Evolutionary conservation across 2,113 vertebrate species (phyloP).

Genomic region (Falco punctatus): DNA sequence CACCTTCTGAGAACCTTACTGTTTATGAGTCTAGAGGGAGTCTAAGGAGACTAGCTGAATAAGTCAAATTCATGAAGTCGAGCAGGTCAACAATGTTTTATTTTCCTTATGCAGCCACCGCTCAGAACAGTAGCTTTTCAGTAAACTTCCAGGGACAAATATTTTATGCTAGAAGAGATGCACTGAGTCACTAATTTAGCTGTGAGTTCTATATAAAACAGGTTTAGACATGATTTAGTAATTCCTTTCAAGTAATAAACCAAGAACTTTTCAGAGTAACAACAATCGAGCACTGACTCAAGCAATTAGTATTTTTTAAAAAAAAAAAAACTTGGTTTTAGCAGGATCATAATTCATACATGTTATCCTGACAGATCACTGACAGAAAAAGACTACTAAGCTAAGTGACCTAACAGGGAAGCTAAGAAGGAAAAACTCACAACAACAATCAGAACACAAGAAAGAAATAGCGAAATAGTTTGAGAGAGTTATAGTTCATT

Average conservation of each 20-base stretch:
- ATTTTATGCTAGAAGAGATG: background rate
- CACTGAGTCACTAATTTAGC: background rate
- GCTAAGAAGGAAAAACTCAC: background rate
- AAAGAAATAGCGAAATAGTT: background rate
- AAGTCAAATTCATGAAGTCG: background rate
- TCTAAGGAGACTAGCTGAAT: background rate
- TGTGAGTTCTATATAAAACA: background rate
- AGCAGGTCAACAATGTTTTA: background rate
- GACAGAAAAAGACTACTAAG: background rate
- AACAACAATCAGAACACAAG: background rate
- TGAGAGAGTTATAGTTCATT: background rate
- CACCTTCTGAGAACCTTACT: background rate
- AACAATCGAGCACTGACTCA: background rate
- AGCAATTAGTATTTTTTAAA: background rate
- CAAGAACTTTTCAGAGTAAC: background rate
- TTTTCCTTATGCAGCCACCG: background rate
- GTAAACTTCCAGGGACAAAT: background rate
- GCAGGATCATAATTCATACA: background rate
- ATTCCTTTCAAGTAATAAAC: background rate
- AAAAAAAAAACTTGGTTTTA: background rate
- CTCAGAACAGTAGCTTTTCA: background rate
- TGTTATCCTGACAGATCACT: background rate
- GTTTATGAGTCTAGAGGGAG: background rate
- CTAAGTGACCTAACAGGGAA: background rate
- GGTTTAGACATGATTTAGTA: background rate